A percentile compares a stretch with the other conserved stretches of the same genome.
phyloP scores from a whole-genome alignment of 2,113 vertebrate genomes.

The Brienomyrus brachyistius region DNA sequence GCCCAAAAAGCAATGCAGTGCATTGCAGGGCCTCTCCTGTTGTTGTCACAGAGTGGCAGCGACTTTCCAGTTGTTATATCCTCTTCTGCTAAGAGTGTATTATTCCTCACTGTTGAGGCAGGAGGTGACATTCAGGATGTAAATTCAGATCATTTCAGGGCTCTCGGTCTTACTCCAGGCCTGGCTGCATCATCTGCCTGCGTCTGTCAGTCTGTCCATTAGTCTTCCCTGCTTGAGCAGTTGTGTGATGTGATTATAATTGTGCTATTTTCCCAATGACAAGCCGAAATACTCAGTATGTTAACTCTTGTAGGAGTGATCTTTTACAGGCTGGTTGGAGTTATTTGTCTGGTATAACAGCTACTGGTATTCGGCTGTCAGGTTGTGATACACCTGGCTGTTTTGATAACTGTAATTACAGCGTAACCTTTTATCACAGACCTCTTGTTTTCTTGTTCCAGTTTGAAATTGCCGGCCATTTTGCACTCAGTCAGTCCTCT shows the following conservation, averaged over 20 bases:
- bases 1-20: background rate
- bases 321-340: background rate
- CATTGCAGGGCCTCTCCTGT: background rate
- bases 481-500: background rate
- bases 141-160: background rate
- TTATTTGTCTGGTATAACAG: background rate
- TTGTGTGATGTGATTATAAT: background rate
- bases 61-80: background rate
- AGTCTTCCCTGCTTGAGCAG: background rate
- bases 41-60: background rate
- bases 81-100: background rate
- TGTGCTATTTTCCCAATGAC: background rate
- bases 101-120: background rate
- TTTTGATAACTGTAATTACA: background rate
- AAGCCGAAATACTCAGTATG: background rate
- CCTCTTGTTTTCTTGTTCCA: constrained; percentile 3
- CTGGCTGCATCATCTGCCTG: background rate
- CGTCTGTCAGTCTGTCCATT: background rate
- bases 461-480: background rate
- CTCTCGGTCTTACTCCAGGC: background rate
- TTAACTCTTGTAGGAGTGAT: background rate
- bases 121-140: background rate
- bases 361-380: background rate
- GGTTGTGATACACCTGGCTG: background rate
- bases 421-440: background rate